Evolutionary conservation across 2,888 invertebrate genomes (phyloP), one percentile per base, ranked within the genome.

Genomic region (Drosophila paucipuncta): DNA sequence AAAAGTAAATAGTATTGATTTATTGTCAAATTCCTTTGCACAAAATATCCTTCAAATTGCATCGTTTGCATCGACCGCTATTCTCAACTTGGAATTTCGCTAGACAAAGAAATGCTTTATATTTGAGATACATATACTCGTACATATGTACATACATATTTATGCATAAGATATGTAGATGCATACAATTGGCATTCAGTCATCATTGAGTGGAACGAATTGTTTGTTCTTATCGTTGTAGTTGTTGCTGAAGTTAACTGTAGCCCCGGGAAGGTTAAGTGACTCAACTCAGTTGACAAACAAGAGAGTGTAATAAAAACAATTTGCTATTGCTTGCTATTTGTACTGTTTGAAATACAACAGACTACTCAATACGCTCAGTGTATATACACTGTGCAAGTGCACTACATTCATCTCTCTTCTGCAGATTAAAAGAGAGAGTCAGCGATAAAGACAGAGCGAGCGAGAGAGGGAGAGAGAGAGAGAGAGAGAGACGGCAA

Each of bases 251-350:
- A 58, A 47, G 59, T 71, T 71, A 68, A 68, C 62, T 68, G 31
- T 25, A 43, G 55, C 62, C 54, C n/a, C 43, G 39, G 25, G 66
- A 81, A 79, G 79, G 79, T 79, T 82, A 79, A 79, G 82, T 79
- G 79, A 82, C 62, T 77, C 68, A 60, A 57, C 57, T 37, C 57
- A 59, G 69, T 68, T 67, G 68, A 70, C 69, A 71, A 60, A 72
- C 62, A 70, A 31, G 67, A 61, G 64, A 68, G 83, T 73, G 82
- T 73, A 89, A 89, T 89, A 84, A 87, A 84, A 87, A 80, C 73
- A 76, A 85, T 87, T 83, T 86, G 70, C 59, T 73, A 73, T 83
- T 79, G 85, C 76, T 57, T 60, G 50, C 67, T 73, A 73, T 89
- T 78, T 59, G 71, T 76, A 87, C 89, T 87, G 73, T 72, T 82